A percentile compares a stretch with the other conserved stretches of the same genome.
Evolutionary conservation across 2,888 invertebrate genomes (phyloP).

Genomic region (Oscheius sp.): DNA sequence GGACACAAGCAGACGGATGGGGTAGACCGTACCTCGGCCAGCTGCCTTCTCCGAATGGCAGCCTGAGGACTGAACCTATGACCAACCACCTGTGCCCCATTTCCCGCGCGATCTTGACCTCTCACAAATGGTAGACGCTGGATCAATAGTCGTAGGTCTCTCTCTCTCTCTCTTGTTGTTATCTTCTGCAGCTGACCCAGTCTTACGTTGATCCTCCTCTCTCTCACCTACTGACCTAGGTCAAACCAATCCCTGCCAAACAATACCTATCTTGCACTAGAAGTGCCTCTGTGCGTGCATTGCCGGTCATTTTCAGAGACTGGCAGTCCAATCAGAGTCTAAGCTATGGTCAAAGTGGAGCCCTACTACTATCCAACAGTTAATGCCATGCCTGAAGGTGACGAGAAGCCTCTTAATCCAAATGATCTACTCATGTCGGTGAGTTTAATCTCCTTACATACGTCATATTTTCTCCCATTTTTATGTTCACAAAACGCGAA

Average conservation of each 20-base stretch:
- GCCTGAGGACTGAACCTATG: neutral
- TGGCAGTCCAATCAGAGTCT: neutral
- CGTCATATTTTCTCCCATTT: neutral
- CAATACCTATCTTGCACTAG: too few species aligned
- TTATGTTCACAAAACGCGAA: conserved; percentile 6
- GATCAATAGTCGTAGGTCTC: neutral
- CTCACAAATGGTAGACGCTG: conserved; percentile 6
- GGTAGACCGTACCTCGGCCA: neutral
- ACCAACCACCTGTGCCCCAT: conserved; percentile 13
- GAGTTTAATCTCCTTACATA: neutral
- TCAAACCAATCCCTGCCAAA: neutral
- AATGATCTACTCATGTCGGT: conserved; percentile 9
- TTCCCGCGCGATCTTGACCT: conserved; percentile 30
- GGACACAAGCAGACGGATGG: neutral
- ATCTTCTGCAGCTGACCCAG: neutral
- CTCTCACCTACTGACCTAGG: neutral
- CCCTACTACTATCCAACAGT: neutral
- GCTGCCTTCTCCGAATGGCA: neutral
- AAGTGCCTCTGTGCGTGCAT: too few species aligned
- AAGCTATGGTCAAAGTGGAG: conserved; percentile 7
- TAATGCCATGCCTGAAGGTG: neutral
- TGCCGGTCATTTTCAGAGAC: too few species aligned
- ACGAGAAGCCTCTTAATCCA: neutral
- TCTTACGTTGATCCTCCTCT: too few species aligned
- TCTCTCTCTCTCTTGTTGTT: neutral